Percentiles rank a stretch among this genome's conserved stretches.
These are phyloP conservation scores for Anastrepha ludens DNA, from an alignment of 1,140 invertebrate genomes.

Conservation along the genomic window DNA sequence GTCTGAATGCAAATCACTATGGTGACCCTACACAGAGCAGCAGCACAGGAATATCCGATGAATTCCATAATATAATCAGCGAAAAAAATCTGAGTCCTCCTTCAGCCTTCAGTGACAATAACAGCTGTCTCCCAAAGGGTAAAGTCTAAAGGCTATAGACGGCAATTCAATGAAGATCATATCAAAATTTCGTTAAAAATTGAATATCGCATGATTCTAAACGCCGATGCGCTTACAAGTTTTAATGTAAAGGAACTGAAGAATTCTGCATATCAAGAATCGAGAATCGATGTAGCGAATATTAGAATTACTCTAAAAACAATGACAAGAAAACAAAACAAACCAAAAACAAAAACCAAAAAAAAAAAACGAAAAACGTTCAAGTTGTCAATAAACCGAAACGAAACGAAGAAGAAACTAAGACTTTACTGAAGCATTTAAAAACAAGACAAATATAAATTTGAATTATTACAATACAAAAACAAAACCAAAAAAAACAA, in stretches of 20 bases:
- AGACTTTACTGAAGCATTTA: slow-evolving; percentile 40
- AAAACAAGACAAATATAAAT: background rate
- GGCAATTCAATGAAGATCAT: slow-evolving; percentile 21
- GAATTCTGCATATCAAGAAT: slow-evolving; percentile 51
- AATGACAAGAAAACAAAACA: background rate
- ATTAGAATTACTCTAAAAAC: background rate
- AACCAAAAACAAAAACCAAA: no score
- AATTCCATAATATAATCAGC: slow-evolving; percentile 61
- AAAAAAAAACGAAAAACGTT: no score
- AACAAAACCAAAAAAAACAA: background rate
- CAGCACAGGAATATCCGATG: slow-evolving; percentile 55
- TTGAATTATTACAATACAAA: slow-evolving; percentile 10
- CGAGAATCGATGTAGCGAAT: background rate
- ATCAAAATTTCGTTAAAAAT: background rate
- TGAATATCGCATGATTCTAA: background rate
- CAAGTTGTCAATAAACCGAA: no score
- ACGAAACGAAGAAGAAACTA: background rate
- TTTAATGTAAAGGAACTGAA: slow-evolving; percentile 6
- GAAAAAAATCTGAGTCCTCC: slow-evolving; percentile 67
- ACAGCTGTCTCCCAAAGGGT: slow-evolving; percentile 51
- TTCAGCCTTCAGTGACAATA: slow-evolving; percentile 64
- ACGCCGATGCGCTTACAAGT: background rate
- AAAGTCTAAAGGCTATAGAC: slow-evolving; percentile 42
- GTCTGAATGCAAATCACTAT: slow-evolving; percentile 27
- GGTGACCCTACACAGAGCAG: background rate